These are phyloP conservation scores for Parelbella ahira DNA, from an alignment of 2,888 invertebrate genomes.

Conservation along the genomic window DNA sequence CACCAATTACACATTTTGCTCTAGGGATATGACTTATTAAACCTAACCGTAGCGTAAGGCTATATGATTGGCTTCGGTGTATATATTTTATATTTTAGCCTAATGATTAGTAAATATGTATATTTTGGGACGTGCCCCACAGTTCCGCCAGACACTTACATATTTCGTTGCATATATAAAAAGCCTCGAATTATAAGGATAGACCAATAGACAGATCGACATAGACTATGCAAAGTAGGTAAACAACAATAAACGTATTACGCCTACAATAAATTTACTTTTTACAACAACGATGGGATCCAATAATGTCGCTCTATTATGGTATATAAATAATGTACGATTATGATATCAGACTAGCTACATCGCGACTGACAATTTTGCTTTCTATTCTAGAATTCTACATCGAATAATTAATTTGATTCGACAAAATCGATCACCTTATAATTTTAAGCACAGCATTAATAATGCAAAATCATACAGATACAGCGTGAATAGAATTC, in stretches of 20 bases:
- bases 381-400: constrained; percentile 4
- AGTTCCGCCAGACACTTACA: constrained; percentile 26
- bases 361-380: constrained; percentile 1
- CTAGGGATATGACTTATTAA: constrained; percentile 21
- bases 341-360: constrained; percentile 17
- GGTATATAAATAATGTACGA: constrained; percentile 15
- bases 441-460: too few species aligned
- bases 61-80: constrained; percentile 9
- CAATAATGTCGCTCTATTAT: constrained; percentile 30
- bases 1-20: not conserved
- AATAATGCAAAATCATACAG: too few species aligned
- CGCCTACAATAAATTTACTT: constrained; percentile 28
- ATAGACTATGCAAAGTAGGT: constrained; percentile 34
- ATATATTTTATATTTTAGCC: constrained; percentile 13
- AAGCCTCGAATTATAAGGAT: constrained; percentile 44
- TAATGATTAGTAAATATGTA: constrained; percentile 16
- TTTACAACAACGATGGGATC: constrained; percentile 42
- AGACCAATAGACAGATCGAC: constrained; percentile 9
- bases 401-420: too few species aligned
- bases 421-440: too few species aligned
- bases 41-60: constrained; percentile 3
- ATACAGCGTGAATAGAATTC: too few species aligned
- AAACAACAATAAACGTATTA: constrained; percentile 35
- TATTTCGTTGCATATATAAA: constrained; percentile 60
- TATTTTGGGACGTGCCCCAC: constrained; percentile 7